Evolutionary conservation across 2,797 vertebrate genomes (phyloP), one percentile per base, ranked within the genome.

Genomic region (Chrosomus eos): DNA sequence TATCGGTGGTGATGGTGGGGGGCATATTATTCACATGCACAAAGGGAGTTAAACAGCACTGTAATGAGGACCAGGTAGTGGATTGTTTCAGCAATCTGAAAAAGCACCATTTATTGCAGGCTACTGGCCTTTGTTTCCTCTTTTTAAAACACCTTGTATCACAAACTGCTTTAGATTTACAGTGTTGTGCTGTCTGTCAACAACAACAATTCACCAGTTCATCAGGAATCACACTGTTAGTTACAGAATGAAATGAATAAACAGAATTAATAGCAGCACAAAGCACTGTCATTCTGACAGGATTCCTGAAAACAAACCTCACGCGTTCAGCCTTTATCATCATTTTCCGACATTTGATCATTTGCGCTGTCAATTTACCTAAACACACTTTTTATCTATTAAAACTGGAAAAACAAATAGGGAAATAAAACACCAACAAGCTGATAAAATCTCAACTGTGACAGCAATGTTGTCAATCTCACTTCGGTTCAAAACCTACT

Each of bases 101-200:
- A 84, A 87, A 95, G 92, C 94, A 95, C 94, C 94, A 87, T 95
- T 95, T 95, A 95, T 95, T 94, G 93, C 92, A 94, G 93, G 92
- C 92, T 85, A 83, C 36, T 70, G 38, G 55, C 19, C 1, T 84
- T 67, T 19, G 58, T 76, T 66, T 76, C 19, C 66, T 75, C 76
- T 80, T 80, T 48, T 78, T 67, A 73, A 72, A 88, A 82, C 83
- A 85, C 88, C 82, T 70, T 58, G 81, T 74, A 58, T 86, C 70
- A 85, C 70, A 80, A 83, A 74, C 67, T 72, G 58, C 77, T 72
- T 26, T 3, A 68, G 31, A 77, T 40, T 83, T 58, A 77, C 74
- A 77, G 64, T 76, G 55, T 67, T 84, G 67, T 48, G 28, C 62
- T 60, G 26, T 23, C 51, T 58, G 36, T 68, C 33, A 21, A 40